Evolutionary conservation across 2,797 vertebrate species (phyloP).

Genomic region (Coranthus polyacanthus): DNA sequence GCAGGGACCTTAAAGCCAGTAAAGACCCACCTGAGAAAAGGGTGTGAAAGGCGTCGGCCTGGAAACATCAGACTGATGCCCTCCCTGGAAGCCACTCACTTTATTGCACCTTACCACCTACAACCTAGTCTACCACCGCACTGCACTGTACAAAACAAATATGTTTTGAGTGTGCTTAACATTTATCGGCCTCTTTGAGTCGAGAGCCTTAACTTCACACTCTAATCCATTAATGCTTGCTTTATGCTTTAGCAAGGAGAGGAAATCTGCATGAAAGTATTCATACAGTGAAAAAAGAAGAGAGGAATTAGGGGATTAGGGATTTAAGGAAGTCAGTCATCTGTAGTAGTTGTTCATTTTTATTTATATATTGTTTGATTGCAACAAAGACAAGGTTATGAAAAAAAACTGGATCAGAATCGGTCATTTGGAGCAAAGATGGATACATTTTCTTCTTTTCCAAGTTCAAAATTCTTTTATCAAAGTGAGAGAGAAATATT

Average conservation of each 20-base stretch:
- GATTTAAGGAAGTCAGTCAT: conserved; percentile 62
- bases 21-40: conserved; percentile 60
- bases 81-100: conserved; percentile 1
- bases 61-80: conserved; percentile 49
- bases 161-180: conserved; percentile 9
- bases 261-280: conserved; percentile 57
- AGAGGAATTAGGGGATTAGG: conserved; percentile 53
- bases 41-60: conserved; percentile 14
- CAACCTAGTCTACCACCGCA: not conserved
- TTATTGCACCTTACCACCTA: conserved; percentile 19
- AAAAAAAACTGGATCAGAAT: conserved; percentile 7
- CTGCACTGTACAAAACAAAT: conserved; percentile 36
- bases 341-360: conserved; percentile 42
- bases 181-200: conserved; percentile 25
- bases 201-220: conserved; percentile 36
- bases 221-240: conserved; percentile 60
- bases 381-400: conserved; percentile 2
- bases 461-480: conserved; percentile 28
- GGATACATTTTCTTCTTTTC: not conserved
- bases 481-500: conserved; percentile 36
- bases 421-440: conserved; percentile 16
- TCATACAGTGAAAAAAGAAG: conserved; percentile 19
- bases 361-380: conserved; percentile 2
- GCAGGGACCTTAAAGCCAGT: conserved; percentile 42
- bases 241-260: conserved; percentile 40